A percentile compares a stretch with the other conserved stretches of the same genome.
phyloP scores from a whole-genome alignment of 2,888 invertebrate genomes.

The Aporophyla nigra region DNA sequence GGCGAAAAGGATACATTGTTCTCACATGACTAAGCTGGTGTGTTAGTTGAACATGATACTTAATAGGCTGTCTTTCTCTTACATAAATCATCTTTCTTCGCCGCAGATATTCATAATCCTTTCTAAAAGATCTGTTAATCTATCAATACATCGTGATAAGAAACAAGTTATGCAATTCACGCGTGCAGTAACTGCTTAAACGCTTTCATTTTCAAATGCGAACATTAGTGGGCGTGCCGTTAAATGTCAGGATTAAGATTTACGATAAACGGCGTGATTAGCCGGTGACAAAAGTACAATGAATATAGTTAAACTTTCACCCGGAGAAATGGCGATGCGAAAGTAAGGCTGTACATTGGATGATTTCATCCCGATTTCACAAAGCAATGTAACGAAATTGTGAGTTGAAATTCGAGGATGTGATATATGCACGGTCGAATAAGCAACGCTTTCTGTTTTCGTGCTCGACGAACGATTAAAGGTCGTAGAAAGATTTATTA shows the following conservation, averaged over 20 bases:
- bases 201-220: conserved; percentile 82
- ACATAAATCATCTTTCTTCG: conserved; percentile 40
- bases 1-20: conserved; percentile 35
- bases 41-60: conserved; percentile 11
- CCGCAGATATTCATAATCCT: conserved; percentile 59
- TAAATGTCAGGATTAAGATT: conserved; percentile 85
- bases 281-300: conserved; percentile 88
- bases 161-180: conserved; percentile 72
- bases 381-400: conserved; percentile 57
- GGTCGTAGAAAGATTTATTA: conserved; percentile 51
- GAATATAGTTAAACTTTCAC: conserved; percentile 86
- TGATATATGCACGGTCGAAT: conserved; percentile 43
- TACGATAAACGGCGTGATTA: conserved; percentile 85
- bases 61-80: conserved; percentile 36
- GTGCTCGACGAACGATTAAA: conserved; percentile 26
- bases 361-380: conserved; percentile 82
- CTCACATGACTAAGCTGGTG: conserved; percentile 26
- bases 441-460: conserved; percentile 42
- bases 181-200: conserved; percentile 71
- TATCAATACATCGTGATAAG: conserved; percentile 69
- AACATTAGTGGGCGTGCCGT: conserved; percentile 79
- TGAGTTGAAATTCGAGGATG: conserved; percentile 57
- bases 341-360: conserved; percentile 75
- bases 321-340: conserved; percentile 83
- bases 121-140: conserved; percentile 69